Evolutionary conservation across 2,888 invertebrate species (phyloP), one percentile per base, ranked within the genome.

Genomic region (Orthonevra nobilis): DNA sequence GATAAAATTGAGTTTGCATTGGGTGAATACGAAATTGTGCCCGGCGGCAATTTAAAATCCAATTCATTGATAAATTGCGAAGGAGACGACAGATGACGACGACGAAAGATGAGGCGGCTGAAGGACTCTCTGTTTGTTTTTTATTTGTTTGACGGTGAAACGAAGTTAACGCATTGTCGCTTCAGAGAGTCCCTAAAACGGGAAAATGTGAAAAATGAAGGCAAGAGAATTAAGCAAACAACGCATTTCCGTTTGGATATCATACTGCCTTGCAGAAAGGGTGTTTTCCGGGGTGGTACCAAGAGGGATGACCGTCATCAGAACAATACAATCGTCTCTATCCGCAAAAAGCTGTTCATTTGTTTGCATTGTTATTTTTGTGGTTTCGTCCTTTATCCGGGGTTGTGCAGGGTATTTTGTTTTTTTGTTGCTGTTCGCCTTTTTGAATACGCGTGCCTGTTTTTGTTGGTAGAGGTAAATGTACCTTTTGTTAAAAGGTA

Each of bases 1-100:
- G 64, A 64, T 46, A 64, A 73, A 64, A 73, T 73, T 64, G 72
- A 64, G 64, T 73, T 64, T 73, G 56, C 64, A 73, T 32, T 72
- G 77, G 77, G 77, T 81, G 81, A 77, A 81, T 77, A 73, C 68
- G 52, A 73, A 81, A 81, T 69, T 69, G 70, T 32, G 42, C 72
- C 75, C 73, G 30, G 46, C 54, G 54, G 73, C 72, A 58, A 66
- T 75, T 81, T 81, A 56, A 77, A 81, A 81, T 77, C 72, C 81
- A 81, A 81, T 81, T 81, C 77, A 81, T 81, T 81, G 81, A 77
- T 77, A 79, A 81, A 81, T 81, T 81, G 72, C 61, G 44, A 56
- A 10, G 40, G 48, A 48, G 36, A 54, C 26, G 44, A 52, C 23
- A 72, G 36, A 17, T 26, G n/a, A 48, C 40, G n/a, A n/a, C n/a